Evolutionary conservation across 2,888 invertebrate species (phyloP), one percentile per base, ranked within the genome.

Genomic region (Xestoiulus laeticollis): DNA sequence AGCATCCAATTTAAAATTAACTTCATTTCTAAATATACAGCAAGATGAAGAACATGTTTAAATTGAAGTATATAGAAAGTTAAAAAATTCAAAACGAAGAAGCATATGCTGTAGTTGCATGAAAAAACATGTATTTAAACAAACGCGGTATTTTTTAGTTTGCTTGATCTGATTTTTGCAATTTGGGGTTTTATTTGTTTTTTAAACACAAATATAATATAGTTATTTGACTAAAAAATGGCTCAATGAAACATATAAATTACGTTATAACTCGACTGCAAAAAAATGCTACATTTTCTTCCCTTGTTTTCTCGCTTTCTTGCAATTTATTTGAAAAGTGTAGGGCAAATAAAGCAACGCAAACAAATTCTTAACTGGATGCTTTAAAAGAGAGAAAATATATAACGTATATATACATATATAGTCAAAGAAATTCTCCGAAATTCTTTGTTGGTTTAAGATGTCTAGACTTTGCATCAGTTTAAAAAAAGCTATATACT

Each of bases 391-490:
- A 22, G 78, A 26, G 14, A 0, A 78, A 14, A n/a, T n/a, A 2
- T 12, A 30, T 26, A 78, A 78, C 30, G 16, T 78, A 8, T 16
- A 78, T 78, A 12, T n/a, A n/a, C n/a, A n/a, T 78, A 78, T 78
- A 8, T 78, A 78, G 12, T 68, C 78, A 30, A 78, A 30, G 26
- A 78, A 78, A 78, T 78, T 78, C 78, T 78, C 78, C 78, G 78
- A 30, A 78, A 78, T 78, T 78, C 78, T 78, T 78, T 78, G 78
- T 78, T 78, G 26, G 78, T 78, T 78, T 78, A 78, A 78, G 78
- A 78, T 78, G 78, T 78, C 78, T 78, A 78, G 78, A 78, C 78
- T 30, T 78, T 78, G 14, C 78, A 30, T 78, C 48, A 12, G 19
- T 48, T 48, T 19, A 14, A 48, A 48, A 48, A 12, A 48, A 48